Percentiles rank a stretch among this genome's conserved stretches.
Evolutionary conservation across 2,113 vertebrate genomes (phyloP).

Genomic region (Sander lucioperca): DNA sequence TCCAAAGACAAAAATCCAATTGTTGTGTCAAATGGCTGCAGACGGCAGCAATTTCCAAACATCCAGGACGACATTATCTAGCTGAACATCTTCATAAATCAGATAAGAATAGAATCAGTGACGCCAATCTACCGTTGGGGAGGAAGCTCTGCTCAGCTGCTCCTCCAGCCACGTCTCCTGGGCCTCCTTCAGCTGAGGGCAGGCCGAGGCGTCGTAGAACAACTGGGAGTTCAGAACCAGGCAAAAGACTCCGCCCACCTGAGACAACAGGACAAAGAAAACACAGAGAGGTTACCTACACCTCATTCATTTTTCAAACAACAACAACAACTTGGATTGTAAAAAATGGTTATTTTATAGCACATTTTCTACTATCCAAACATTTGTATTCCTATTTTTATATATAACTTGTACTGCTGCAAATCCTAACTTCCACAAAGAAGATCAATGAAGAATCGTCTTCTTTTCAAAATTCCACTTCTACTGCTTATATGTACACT

Average conservation of each 20-base stretch:
- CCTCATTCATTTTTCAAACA: not conserved
- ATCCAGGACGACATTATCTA: slow-evolving; percentile 8
- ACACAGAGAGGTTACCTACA: not conserved
- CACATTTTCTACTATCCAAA: not conserved
- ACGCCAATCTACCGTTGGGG: slow-evolving; percentile 48
- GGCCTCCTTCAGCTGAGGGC: slow-evolving; percentile 86
- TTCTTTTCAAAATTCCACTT: not conserved
- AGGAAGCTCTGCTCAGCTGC: slow-evolving; percentile 85
- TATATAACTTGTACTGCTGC: not conserved
- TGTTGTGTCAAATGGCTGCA: slow-evolving; percentile 1
- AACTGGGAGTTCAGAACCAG: slow-evolving; percentile 97
- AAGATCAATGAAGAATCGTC: not conserved
- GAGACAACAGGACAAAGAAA: slow-evolving; percentile 17
- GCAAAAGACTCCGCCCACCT: slow-evolving; percentile 92
- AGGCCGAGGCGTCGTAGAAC: slow-evolving; percentile 88
- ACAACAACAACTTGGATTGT: not conserved
- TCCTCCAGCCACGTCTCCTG: slow-evolving; percentile 92
- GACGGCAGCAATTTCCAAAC: not conserved
- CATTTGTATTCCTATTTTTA: not conserved
- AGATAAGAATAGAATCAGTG: not conserved
- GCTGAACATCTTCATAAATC: slow-evolving; percentile 13
- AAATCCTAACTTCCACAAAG: not conserved
- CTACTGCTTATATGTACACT: not conserved
- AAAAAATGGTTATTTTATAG: not conserved
- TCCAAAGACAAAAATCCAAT: slow-evolving; percentile 8